A percentile compares a stretch with the other conserved stretches of the same genome.
phyloP scores from a whole-genome alignment of 2,888 invertebrate genomes.

The Germaria angustata region DNA sequence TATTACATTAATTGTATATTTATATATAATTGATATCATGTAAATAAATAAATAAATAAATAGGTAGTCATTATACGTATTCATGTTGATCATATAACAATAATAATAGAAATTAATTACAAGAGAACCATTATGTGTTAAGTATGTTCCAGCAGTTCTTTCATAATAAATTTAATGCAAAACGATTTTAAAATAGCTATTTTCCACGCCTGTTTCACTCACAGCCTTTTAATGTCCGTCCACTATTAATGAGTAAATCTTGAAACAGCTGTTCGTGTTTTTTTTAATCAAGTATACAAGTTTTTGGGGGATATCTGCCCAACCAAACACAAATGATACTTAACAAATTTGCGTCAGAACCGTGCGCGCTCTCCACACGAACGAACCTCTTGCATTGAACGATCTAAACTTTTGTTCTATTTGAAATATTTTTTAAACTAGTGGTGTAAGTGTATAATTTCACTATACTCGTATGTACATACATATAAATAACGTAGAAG shows the following conservation, averaged over 20 bases:
- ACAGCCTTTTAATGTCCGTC: slow-evolving; percentile 4
- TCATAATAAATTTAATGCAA: no score
- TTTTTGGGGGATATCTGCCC: slow-evolving; percentile 51
- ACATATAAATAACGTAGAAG: background rate
- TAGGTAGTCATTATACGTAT: no score
- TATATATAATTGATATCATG: no score
- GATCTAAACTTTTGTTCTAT: slow-evolving; percentile 35
- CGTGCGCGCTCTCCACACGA: slow-evolving; percentile 66
- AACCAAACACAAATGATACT: slow-evolving; percentile 48
- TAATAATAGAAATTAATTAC: no score
- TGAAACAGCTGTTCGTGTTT: slow-evolving; percentile 43
- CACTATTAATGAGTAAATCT: background rate
- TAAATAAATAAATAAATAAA: no score
- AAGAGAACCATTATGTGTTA: no score
- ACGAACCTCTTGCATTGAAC: slow-evolving; percentile 55
- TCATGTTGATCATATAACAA: no score
- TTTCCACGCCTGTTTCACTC: background rate
- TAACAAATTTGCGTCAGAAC: slow-evolving; percentile 62
- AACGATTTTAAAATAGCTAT: background rate
- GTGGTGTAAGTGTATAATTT: slow-evolving; percentile 34
- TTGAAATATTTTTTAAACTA: slow-evolving; percentile 31
- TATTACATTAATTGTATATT: no score
- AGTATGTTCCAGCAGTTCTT: no score
- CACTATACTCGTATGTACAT: background rate
- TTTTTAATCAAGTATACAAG: background rate